Evolutionary conservation across 1,140 invertebrate species (phyloP), one percentile per base, ranked within the genome.

Genomic region (Bilobella aurantiaca): DNA sequence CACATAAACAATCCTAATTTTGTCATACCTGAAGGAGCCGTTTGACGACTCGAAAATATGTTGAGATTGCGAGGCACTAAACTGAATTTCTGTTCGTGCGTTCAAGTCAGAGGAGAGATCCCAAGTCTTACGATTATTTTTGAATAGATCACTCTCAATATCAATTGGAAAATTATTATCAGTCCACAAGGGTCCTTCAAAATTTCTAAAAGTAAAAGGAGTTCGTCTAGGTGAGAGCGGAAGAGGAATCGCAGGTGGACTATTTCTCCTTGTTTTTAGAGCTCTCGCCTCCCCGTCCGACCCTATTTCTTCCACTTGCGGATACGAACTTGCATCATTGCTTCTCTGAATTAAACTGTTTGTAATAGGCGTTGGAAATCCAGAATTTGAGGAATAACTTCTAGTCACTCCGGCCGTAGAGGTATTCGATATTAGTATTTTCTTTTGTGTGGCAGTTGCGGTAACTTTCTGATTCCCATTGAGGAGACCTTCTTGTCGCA

Each of bases 161-260:
- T 46, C 30, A 8, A 31, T 27, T 12, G 62, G 3, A 8, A 28
- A 34, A 49, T 63, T 58, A 58, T 31, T 65, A 53, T 72, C 70
- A 12, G 63, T 66, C 67, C 65, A 72, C 3, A 72, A 29, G 12
- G 70, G 70, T 29, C 70, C 31, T 29, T 72, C 63, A 46, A 72
- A 72, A 32, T 72, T 72, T 29, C 70, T 58, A 37, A 72, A 72
- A 3, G 61, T 58, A 47, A 72, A 72, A 8, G 63, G 65, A 3
- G 61, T 16, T 46, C 64, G 34, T 34, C 64, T 60, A 1, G 60
- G 60, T 1, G 64, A 30, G 21, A 58, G 62, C 8, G 32, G 37
- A 42, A 42, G 8, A 8, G n/a, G 56, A 3, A 56, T 31, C 18
- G 64, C 31, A 18, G 58, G 29, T 16, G 53, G 62, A 58, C 47